These are phyloP conservation scores for Neoaliturus tenellus DNA, from an alignment of 2,888 invertebrate species.

Conservation along the genomic window DNA sequence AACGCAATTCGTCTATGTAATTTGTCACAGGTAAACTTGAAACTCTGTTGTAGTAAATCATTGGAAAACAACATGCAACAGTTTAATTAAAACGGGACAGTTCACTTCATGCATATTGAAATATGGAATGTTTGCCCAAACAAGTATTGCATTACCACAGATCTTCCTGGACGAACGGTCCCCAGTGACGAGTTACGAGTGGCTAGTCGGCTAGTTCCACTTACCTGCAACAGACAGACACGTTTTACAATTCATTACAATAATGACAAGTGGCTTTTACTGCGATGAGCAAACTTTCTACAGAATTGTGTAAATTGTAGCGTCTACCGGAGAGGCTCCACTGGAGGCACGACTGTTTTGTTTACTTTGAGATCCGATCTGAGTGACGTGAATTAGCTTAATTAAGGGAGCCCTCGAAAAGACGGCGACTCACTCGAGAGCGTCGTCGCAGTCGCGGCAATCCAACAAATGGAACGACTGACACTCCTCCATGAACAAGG, in stretches of 20 bases:
- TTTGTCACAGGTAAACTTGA: too few relatives aligned
- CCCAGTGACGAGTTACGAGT: too few relatives aligned
- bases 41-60: too few relatives aligned
- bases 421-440: neutral
- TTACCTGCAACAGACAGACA: slow-evolving; percentile 9
- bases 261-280: neutral
- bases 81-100: too few relatives aligned
- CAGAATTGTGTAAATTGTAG: neutral
- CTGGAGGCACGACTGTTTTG: slow-evolving; percentile 3
- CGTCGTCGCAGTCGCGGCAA: neutral
- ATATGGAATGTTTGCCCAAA: too few relatives aligned
- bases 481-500: too few relatives aligned
- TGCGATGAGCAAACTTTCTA: neutral
- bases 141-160: too few relatives aligned
- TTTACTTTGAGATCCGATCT: slow-evolving; percentile 40
- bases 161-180: too few relatives aligned
- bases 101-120: too few relatives aligned
- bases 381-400: slow-evolving; percentile 37
- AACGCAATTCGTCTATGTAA: too few relatives aligned
- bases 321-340: neutral
- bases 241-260: neutral
- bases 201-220: too few relatives aligned
- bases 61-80: too few relatives aligned
- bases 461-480: neutral
- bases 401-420: slow-evolving; percentile 38